Conservation (phyloP, 2,797 vertebrate species). For the Ctenopoma kingsleyae region DNA sequence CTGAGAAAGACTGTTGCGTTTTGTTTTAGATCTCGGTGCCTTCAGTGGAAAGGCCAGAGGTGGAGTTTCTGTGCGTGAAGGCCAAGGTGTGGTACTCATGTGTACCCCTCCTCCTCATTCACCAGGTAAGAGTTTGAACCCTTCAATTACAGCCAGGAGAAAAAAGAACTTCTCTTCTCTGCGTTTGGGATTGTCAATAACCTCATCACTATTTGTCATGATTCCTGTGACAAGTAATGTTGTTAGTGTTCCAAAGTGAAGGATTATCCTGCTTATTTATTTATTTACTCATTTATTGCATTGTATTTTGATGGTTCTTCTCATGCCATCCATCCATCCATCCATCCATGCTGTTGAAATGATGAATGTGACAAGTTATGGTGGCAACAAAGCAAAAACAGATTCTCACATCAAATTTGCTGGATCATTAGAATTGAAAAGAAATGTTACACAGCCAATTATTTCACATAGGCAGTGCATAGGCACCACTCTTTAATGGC, state of each 20-base stretch:
- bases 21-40: constrained; percentile 89
- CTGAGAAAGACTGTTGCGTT: constrained; percentile 20
- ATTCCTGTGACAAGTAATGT: constrained; percentile 18
- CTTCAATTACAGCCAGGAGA: neutral
- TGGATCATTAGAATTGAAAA: constrained; percentile 77
- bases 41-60: constrained; percentile 92
- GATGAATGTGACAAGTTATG: constrained; percentile 41
- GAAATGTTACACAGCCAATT: constrained; percentile 69
- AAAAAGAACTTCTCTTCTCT: neutral
- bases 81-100: constrained; percentile 97
- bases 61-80: constrained; percentile 94
- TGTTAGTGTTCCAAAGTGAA: constrained; percentile 18
- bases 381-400: constrained; percentile 27
- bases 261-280: constrained; percentile 6
- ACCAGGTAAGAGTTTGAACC: constrained; percentile 86
- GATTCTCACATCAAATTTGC: constrained; percentile 68
- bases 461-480: constrained; percentile 51
- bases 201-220: constrained; percentile 19
- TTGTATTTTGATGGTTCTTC: constrained; percentile 36
- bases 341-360: constrained; percentile 31
- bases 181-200: constrained; percentile 17
- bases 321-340: constrained; percentile 28
- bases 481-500: constrained; percentile 36
- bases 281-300: constrained; percentile 2
- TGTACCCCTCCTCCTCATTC: constrained; percentile 95